These are phyloP conservation scores for Leptarthrus brevirostris DNA, from an alignment of 2,888 invertebrate species.

Conservation along the genomic window DNA sequence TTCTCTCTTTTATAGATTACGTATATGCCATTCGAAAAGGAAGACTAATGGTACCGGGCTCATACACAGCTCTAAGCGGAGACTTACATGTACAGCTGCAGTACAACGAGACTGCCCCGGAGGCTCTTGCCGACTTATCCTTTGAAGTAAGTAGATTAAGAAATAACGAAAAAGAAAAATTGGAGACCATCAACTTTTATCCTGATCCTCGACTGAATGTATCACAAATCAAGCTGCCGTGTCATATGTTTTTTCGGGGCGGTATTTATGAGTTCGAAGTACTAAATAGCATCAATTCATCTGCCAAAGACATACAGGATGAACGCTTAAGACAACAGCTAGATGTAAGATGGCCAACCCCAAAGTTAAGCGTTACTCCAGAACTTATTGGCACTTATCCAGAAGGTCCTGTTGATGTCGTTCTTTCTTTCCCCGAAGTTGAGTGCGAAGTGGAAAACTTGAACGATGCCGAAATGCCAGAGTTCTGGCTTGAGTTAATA, in stretches of 20 bases:
- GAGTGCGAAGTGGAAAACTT: conserved; percentile 70
- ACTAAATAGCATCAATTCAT: conserved; percentile 55
- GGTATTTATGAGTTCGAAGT: conserved; percentile 74
- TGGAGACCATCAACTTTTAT: conserved; percentile 58
- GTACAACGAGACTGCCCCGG: conserved; percentile 55
- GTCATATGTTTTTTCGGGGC: conserved; percentile 80
- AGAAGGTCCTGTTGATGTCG: conserved; percentile 78
- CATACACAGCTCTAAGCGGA: conserved; percentile 82
- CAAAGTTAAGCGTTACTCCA: conserved; percentile 78
- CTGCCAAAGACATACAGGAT: conserved; percentile 56
- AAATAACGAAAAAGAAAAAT: conserved; percentile 54
- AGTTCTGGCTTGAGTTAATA: conserved; percentile 82
- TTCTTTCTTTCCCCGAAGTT: conserved; percentile 79
- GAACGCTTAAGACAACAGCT: conserved; percentile 69
- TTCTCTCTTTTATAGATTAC: conserved; percentile 61
- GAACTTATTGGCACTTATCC: conserved; percentile 85
- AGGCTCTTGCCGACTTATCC: conserved; percentile 59
- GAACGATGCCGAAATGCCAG: conserved; percentile 69
- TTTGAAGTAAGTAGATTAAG: conserved; percentile 68
- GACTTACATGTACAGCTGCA: conserved; percentile 80
- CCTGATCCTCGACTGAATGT: conserved; percentile 59
- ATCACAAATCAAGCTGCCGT: conserved; percentile 72
- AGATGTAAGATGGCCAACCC: conserved; percentile 86
- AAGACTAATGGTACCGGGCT: conserved; percentile 77
- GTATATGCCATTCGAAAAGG: conserved; percentile 65